phyloP scores from a whole-genome alignment of 2,113 vertebrate genomes.

The Chrysochloris asiatica region DNA sequence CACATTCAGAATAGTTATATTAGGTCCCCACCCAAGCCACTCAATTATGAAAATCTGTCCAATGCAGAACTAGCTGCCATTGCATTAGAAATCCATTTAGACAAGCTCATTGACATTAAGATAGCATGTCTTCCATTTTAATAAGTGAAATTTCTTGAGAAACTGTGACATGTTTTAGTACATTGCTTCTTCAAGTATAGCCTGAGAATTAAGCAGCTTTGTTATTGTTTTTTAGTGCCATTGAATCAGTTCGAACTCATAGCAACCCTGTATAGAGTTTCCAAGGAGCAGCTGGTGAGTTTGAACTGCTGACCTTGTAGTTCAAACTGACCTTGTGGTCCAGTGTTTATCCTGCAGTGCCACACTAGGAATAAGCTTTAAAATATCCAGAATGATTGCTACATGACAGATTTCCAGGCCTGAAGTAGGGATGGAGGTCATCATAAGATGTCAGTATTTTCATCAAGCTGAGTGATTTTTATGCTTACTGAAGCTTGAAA shows the following conservation, averaged over 20 bases:
- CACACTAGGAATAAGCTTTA: background rate
- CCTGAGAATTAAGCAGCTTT: no score
- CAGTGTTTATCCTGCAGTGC: no score
- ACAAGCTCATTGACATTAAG: background rate
- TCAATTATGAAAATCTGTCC: slow-evolving; percentile 33
- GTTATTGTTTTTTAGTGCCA: no score
- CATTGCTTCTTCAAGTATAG: background rate
- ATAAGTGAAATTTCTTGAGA: background rate
- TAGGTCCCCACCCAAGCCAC: slow-evolving; percentile 43
- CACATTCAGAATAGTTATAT: slow-evolving; percentile 23
- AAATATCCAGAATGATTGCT: background rate
- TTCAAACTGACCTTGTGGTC: no score
- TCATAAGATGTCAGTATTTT: background rate
- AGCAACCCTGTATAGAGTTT: no score
- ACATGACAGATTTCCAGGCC: background rate
- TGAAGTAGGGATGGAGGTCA: background rate
- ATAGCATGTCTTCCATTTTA: background rate
- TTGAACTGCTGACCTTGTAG: no score
- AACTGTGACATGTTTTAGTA: background rate
- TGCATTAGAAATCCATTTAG: slow-evolving; percentile 3
- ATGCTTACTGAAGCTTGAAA: background rate
- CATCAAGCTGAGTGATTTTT: background rate
- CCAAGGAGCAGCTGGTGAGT: no score
- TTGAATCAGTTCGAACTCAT: no score
- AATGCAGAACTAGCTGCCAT: background rate